phyloP scores from a whole-genome alignment of 2,888 invertebrate genomes.

The Chirona hameri region DNA sequence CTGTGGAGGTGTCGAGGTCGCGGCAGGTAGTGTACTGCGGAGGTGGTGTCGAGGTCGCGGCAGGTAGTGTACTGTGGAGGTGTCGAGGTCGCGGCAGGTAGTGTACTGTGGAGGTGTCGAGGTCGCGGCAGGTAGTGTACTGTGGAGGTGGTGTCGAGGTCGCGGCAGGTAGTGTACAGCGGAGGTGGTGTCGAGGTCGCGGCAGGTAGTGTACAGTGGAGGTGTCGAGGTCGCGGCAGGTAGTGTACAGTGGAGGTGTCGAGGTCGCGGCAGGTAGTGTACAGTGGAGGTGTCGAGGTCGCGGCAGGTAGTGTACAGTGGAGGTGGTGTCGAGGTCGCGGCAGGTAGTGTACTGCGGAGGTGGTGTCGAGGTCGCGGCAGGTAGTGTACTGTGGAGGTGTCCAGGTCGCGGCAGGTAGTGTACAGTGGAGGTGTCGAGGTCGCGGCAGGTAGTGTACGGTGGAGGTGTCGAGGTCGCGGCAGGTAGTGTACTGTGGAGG shows the following conservation, averaged over 20 bases:
- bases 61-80: conserved; percentile 76
- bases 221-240: conserved; percentile 86
- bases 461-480: conserved; percentile 81
- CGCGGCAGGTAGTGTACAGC: conserved; percentile 73
- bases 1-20: conserved; percentile 82
- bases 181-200: no score
- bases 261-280: conserved; percentile 71
- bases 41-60: no score
- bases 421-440: conserved; percentile 80
- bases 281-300: conserved; percentile 86
- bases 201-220: conserved; percentile 77
- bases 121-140: conserved; percentile 85
- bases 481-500: no score
- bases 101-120: conserved; percentile 79
- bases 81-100: conserved; percentile 88
- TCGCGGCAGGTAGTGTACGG: conserved; percentile 85
- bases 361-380: conserved; percentile 86
- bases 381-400: conserved; percentile 64
- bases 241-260: no score
- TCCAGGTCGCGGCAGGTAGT: no score
- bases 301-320: conserved; percentile 70
- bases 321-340: no score
- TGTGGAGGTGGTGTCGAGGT: conserved; percentile 82
- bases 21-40: conserved; percentile 73
- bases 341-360: conserved; percentile 77